These are phyloP conservation scores for Sigmodon hispidus DNA, from an alignment of 2,113 vertebrate genomes.

Conservation along the genomic window DNA sequence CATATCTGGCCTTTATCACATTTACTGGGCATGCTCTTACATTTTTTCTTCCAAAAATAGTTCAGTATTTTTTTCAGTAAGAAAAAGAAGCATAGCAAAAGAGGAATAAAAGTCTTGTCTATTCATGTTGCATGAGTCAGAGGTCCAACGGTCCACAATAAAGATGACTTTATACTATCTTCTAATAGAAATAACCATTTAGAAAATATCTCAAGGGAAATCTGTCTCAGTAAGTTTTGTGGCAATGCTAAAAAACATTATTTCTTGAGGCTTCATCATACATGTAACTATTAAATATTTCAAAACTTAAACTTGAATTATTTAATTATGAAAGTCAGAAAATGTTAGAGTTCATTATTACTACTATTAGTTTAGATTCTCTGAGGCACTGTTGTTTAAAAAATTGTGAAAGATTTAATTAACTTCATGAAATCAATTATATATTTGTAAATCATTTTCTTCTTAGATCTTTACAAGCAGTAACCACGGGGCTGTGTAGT, in stretches of 20 bases:
- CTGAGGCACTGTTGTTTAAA: not conserved
- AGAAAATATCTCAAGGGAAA: conserved; percentile 5
- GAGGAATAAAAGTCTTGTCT: conserved; percentile 33
- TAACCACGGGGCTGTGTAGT: not conserved
- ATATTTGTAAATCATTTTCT: conserved; percentile 49
- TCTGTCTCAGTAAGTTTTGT: not conserved
- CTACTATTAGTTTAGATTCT: conserved; percentile 25
- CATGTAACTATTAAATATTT: conserved; percentile 31
- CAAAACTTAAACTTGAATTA: conserved; percentile 40
- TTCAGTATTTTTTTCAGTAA: conserved; percentile 37
- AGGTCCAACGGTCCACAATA: conserved; percentile 49
- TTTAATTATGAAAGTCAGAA: conserved; percentile 61
- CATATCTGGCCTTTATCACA: conserved; percentile 59
- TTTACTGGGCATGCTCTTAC: conserved; percentile 61
- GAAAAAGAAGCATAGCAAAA: conserved; percentile 43
- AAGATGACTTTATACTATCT: conserved; percentile 42
- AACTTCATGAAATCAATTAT: conserved; percentile 37
- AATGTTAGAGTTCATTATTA: conserved; percentile 50
- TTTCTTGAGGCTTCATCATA: conserved; percentile 45
- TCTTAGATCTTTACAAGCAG: conserved; percentile 39
- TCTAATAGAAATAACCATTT: not conserved
- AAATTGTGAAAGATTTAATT: conserved; percentile 60
- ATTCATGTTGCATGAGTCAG: conserved; percentile 56
- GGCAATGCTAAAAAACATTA: not conserved
- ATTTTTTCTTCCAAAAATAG: conserved; percentile 42